Evolutionary conservation across 2,797 vertebrate species (phyloP), one percentile per base, ranked within the genome.

Genomic region (Catamblyrhynchus diadema): DNA sequence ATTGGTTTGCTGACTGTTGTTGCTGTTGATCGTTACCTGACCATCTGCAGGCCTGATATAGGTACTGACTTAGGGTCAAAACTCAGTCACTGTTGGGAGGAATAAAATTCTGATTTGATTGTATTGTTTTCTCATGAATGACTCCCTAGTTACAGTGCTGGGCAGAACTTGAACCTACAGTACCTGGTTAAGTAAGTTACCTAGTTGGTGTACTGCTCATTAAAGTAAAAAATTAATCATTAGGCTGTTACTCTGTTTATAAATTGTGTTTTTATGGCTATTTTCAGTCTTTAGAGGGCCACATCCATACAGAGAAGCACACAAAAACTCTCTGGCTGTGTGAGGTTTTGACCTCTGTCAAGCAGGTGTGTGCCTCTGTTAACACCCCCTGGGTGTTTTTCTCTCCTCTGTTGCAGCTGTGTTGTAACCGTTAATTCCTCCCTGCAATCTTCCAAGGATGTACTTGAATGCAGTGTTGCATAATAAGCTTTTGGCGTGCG

Each of bases 1-100:
- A 99, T 99, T 45, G 99, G 99, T 57, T 98, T 99, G 77, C 98
- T 99, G 81, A 99, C 98, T 12, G 98, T 99, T 54, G 98, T 99
- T 86, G 99, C 99, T 10, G 77, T 99, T 48, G 99, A 99, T 93
- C 98, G 99, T 42, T 99, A 99, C 39, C 97, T 99, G 87, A 98
- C 98, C 81, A 98, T 99, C 97, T 99, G 99, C 98, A 98, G 98
- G 87, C 98, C 99, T 74, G 98, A 99, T 86, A 97, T 99, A 97
- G 98, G 99, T 99, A 98, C 70, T 30, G 56, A 16, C 30, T 71
- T 50, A 8, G 3, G n/a, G 54, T 61, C 5, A 64, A 77, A 90
- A 65, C 23, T 65, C 1, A 2, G 57, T 50, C 18, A 3, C 14
- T 60, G 5, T 25, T 42, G 30, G 27, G 5, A 45, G 62, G 81